Conservation (phyloP, 1,140 invertebrate species). For the Drosophila subpulchrella region DNA sequence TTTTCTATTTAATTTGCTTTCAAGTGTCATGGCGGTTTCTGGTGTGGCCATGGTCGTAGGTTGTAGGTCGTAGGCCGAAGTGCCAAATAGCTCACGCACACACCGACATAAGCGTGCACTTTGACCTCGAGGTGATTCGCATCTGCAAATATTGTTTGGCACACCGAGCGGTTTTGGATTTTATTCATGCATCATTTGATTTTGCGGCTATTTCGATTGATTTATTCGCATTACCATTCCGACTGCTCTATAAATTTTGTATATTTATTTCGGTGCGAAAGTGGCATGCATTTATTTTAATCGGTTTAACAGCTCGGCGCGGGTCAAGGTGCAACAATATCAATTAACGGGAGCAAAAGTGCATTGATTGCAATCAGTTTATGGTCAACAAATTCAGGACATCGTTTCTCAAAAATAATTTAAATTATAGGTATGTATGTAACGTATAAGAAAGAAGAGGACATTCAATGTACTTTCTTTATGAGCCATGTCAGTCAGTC, state of each 20-base stretch:
- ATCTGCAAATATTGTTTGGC: constrained; percentile 63
- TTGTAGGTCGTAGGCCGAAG: constrained; percentile 12
- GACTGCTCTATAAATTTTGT: constrained; percentile 11
- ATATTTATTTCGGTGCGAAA: constrained; percentile 33
- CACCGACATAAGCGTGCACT: constrained; percentile 50
- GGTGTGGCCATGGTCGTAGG: constrained; percentile 33
- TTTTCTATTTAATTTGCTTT: constrained; percentile 84
- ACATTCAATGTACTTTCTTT: no score
- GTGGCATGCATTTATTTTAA: constrained; percentile 49
- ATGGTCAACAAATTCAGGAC: background rate
- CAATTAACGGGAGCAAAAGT: constrained; percentile 11
- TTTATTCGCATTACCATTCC: constrained; percentile 59
- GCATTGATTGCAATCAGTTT: background rate
- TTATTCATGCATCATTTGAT: constrained; percentile 78
- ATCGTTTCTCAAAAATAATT: no score
- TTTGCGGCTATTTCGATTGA: constrained; percentile 76
- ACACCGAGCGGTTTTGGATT: constrained; percentile 54
- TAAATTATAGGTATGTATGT: no score
- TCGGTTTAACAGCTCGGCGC: constrained; percentile 28
- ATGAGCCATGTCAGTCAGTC: no score
- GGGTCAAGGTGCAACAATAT: constrained; percentile 9
- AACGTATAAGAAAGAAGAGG: no score
- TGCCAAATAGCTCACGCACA: background rate
- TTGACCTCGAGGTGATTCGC: constrained; percentile 71
- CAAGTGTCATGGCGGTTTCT: constrained; percentile 72